Evolutionary conservation across 1,140 invertebrate species (phyloP).

Genomic region (Onthophagus taurus): DNA sequence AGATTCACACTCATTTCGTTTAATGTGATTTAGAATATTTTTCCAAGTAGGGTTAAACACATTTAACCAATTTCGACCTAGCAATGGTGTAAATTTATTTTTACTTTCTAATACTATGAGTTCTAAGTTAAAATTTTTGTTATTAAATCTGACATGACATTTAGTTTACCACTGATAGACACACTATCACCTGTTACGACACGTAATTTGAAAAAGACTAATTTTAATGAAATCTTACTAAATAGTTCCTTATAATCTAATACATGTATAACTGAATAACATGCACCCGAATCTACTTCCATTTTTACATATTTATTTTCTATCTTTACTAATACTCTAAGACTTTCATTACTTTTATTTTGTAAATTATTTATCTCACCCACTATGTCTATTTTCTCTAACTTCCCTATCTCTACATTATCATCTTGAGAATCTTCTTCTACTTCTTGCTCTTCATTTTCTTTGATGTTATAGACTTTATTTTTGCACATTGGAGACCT

Average conservation of each 20-base stretch:
- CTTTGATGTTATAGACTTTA: no score
- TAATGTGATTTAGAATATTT: no score
- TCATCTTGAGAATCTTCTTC: no score
- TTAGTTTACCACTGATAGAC: not conserved
- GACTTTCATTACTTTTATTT: no score
- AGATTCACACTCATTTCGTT: no score
- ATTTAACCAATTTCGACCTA: constrained; percentile 5
- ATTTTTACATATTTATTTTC: constrained; percentile 1
- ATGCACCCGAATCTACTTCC: constrained; percentile 9
- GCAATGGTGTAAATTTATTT: constrained; percentile 6
- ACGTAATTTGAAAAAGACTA: constrained; percentile 4
- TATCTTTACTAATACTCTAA: not conserved
- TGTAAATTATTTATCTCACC: no score
- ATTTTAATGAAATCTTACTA: constrained; percentile 2
- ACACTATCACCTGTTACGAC: constrained; percentile 6
- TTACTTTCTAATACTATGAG: not conserved
- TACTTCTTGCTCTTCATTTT: no score
- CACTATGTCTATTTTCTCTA: no score
- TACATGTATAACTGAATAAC: constrained; percentile 3
- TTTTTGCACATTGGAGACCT: no score
- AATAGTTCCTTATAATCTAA: not conserved
- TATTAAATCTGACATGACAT: not conserved
- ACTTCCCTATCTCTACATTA: no score
- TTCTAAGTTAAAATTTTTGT: not conserved
- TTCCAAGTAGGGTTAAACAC: not conserved